phyloP scores from a whole-genome alignment of 2,113 vertebrate genomes.

The Scatophagus argus region DNA sequence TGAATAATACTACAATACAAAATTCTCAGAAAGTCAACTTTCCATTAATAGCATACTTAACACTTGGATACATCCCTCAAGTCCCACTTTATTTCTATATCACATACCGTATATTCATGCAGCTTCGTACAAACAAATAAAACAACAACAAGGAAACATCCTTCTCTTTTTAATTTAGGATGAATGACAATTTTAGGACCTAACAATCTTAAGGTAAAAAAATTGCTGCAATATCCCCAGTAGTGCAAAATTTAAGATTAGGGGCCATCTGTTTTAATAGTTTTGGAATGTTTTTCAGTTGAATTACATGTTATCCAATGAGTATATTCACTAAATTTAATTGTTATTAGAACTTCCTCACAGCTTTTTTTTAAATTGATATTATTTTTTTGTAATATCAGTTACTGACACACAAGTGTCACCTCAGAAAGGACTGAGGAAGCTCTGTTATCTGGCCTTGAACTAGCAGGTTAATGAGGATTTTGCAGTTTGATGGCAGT shows the following conservation, averaged over 20 bases:
- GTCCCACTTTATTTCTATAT: background rate
- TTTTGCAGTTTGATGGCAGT: constrained; percentile 1
- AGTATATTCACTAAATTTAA: background rate
- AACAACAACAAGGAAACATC: constrained; percentile 8
- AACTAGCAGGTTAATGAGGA: constrained; percentile 9
- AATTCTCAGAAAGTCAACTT: background rate
- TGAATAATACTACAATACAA: background rate
- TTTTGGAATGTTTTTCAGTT: constrained; percentile 6
- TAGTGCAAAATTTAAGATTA: background rate
- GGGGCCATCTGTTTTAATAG: background rate
- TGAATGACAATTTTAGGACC: background rate
- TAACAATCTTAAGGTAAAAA: background rate
- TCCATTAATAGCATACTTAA: background rate
- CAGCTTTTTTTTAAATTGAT: background rate
- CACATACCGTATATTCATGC: background rate
- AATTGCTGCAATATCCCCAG: constrained; percentile 6
- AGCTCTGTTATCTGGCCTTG: constrained; percentile 22
- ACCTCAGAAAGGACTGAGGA: background rate
- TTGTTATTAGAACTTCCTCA: background rate
- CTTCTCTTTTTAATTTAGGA: background rate
- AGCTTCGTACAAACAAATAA: constrained; percentile 11
- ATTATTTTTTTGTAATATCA: background rate
- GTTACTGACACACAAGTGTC: background rate
- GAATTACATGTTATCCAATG: background rate
- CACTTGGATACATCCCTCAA: background rate